Base-by-base conservation (phyloP, 2,113 vertebrate genomes). In the Pelecanoides urinatrix region DNA sequence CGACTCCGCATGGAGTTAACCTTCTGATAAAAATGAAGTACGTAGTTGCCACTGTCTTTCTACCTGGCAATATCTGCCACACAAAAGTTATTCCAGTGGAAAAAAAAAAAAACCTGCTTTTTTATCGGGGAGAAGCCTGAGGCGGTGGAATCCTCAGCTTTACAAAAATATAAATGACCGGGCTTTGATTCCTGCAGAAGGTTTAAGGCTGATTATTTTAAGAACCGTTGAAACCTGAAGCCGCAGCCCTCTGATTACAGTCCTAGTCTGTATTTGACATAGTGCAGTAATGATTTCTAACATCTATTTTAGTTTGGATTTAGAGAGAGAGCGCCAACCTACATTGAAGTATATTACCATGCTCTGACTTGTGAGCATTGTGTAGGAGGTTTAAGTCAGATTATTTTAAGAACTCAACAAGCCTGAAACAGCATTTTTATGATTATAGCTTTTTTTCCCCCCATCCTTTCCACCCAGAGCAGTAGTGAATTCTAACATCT, bases 341-440 rank as follows among this genome's bases (percentile, higher is more conserved):
- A 95, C 75, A 75, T 71, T 88, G 79, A 96, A 82, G 94, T 95
- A 72, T 96, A 97, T 96, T 93, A 92, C 95, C 87, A 52, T 95
- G 95, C 94, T 98, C 95, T 95, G 95, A 96, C 96, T 97, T 88
- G 71, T 88, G 62, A 95, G 89, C 94, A 92, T 95, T 94, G 94
- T 97, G 85, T 93, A 94, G 87, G 88, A 96, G 94, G 89, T 96
- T 98, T 98, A 98, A 98, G 88, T 97, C 96, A 97, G 97, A 98
- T 98, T 98, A 97, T 97, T 98, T 97, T 97, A 98, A 98, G 97
- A 97, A 96, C 93, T 95, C 94, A 94, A 94, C 97, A 97, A 97
- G 96, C 77, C 95, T 94, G 85, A 94, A 97, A 96, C 91, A 94
- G 96, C 94, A 89, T 97, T 97, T 97, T 96, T 96, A 91, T 96